Evolutionary conservation across 1,140 invertebrate genomes (phyloP), one percentile per base, ranked within the genome.

Genomic region (Lepidostoma basale): DNA sequence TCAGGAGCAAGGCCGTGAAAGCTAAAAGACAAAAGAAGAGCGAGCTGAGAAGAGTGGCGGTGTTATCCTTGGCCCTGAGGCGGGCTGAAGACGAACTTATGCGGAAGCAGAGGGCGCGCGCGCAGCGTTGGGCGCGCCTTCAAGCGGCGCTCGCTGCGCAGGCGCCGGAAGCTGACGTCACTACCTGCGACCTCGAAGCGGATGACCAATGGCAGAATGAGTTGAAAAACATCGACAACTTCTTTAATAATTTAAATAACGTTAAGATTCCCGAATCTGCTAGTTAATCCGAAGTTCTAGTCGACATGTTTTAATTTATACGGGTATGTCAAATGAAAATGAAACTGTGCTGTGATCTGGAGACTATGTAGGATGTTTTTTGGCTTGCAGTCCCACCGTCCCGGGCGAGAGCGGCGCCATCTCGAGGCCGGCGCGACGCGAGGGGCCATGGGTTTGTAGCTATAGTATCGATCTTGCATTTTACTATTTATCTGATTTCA

Each of bases 351-450:
- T 56, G 52, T 56, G 52, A 56, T 33, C 26, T 25, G 12, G 28
- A 56, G 63, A 33, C 64, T 71, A 70, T 70, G 69, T 71, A 63
- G 65, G 69, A 52, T 72, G 65, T 72, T 62, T 72, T 72, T 68
- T 72, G 44, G 44, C 49, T 72, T 72, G 42, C 69, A 72, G 69
- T 64, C 69, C 40, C 65, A 30, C 33, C 56, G 40, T 40, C 59
- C 22, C 62, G 65, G 20, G 56, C 56, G 12, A 20, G 39, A 39
- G 14, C 20, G 12, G 33, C 30, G 68, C 40, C 28, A 18, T 20
- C 1, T 12, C 40, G 6, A 6, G 10, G 36, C 28, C 30, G 42
- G 54, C 33, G n/a, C 14, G n/a, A 3, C 8, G 33, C 42, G 14
- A 40, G 25, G 56, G 20, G 14, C 8, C 16, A 22, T 40, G 36